phyloP scores from a whole-genome alignment of 2,888 invertebrate genomes.

The Limnephilus lunatus region DNA sequence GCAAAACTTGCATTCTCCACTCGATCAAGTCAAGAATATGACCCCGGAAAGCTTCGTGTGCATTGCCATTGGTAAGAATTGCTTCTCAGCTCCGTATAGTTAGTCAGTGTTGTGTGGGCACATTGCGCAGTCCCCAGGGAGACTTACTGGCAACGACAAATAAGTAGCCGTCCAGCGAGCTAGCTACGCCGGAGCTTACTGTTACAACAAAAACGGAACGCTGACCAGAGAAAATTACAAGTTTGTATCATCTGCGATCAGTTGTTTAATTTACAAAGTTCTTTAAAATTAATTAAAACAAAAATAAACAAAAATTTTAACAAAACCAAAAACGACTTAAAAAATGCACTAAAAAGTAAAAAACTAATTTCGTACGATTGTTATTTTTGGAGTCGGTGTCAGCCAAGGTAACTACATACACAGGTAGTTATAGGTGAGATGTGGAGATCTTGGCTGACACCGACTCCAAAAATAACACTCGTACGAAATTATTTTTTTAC shows the following conservation, averaged over 20 bases:
- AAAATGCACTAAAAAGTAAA: too few species aligned
- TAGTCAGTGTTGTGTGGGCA: neutral
- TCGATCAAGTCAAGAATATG: neutral
- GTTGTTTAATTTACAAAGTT: too few species aligned
- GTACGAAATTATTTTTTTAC: too few species aligned
- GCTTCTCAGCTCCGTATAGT: neutral
- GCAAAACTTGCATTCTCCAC: neutral
- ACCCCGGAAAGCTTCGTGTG: neutral
- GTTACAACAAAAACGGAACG: neutral
- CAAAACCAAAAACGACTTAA: too few species aligned
- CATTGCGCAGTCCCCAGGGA: neutral
- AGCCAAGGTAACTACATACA: too few species aligned
- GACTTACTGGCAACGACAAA: neutral
- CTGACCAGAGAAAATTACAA: neutral
- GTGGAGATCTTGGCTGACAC: too few species aligned
- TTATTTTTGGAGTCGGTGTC: too few species aligned
- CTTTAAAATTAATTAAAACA: too few species aligned
- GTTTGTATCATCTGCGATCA: neutral
- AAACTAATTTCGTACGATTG: too few species aligned
- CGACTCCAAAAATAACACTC: too few species aligned
- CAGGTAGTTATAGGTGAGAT: too few species aligned
- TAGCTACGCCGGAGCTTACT: neutral
- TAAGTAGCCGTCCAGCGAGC: neutral
- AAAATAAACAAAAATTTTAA: too few species aligned
- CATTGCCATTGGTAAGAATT: neutral